Evolutionary conservation across 2,797 vertebrate genomes (phyloP), one percentile per base, ranked within the genome.

Genomic region (Chrosomus eos): DNA sequence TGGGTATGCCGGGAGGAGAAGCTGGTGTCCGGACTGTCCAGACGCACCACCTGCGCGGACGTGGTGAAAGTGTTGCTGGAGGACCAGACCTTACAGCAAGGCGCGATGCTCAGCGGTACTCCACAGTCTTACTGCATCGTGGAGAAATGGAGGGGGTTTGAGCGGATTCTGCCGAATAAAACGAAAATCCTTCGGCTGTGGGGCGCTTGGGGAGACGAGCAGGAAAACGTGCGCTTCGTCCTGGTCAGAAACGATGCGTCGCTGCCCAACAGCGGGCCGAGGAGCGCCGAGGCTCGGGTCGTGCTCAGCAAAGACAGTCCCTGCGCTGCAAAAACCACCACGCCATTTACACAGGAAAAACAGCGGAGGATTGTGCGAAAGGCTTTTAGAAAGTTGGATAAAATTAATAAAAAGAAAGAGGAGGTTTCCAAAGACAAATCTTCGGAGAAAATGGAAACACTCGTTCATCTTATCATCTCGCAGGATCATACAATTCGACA

Each of bases 1-100:
- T 99, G 98, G 98, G 95, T 99, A 36, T 98, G 98, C 92, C 96
- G 97, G 90, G 97, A 99, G 91, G 97, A 99, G 94, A 99, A 99
- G 93, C 92, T 99, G 58, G 95, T 99, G 60, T 99, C 97, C 0
- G 98, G 98, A 6, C 94, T 99, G 21, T 97, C 96, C 14, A 95
- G 94, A 79, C 95, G 97, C 28, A 99, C 98, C 87, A 99, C 96
- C 89, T 99, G 98, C 90, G 96, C 97, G 36, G 98, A 99, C 85
- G 96, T 99, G 85, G 95, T 99, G 83, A 93, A 92, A 60, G 98
- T 97, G 48, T 92, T 99, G 58, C 90, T 99, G 92, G 97, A 97
- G 67, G 97, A 99, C 90, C 95, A 96, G 91, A 94, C 94, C 91
- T 90, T 95, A 85, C 93, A 92, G 88, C 94, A 95, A 86, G 87